These are phyloP conservation scores for Pygoscelis antarcticus DNA, from an alignment of 2,113 vertebrate species.

Conservation along the genomic window DNA sequence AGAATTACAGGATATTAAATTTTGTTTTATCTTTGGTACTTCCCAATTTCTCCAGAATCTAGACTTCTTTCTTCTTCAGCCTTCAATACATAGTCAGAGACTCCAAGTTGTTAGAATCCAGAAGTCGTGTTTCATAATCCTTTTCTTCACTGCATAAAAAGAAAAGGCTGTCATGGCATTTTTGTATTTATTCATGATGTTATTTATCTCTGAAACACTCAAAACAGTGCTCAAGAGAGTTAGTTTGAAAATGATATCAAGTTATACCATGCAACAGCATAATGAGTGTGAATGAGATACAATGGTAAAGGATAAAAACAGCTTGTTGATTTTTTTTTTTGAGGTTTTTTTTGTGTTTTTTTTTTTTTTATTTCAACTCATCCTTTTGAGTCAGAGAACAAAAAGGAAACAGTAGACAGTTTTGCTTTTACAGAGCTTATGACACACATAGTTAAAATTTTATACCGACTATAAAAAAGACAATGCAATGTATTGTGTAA, in stretches of 20 bases:
- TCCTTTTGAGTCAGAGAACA: constrained; percentile 35
- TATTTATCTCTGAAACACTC: constrained; percentile 29
- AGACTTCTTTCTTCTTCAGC: not conserved
- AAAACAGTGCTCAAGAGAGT: not conserved
- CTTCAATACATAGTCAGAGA: not conserved
- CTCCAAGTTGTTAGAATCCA: not conserved
- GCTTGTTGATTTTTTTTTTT: not conserved
- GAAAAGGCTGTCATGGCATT: not conserved
- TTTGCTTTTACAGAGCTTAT: constrained; percentile 19
- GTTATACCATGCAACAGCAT: not conserved
- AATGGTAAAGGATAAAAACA: not conserved
- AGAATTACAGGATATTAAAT: not conserved
- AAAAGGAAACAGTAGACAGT: not conserved
- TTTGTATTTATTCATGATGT: constrained; percentile 20
- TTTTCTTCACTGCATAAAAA: not conserved
- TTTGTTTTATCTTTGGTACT: not conserved
- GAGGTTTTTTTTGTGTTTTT: accelerated
- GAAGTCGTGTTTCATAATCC: not conserved
- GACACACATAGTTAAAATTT: constrained; percentile 34
- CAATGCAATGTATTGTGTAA: constrained; percentile 35
- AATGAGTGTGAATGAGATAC: not conserved
- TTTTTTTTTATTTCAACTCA: not conserved
- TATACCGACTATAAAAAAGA: constrained; percentile 49
- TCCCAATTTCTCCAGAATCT: not conserved
- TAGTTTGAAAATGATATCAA: constrained; percentile 8